Evolutionary conservation across 2,797 vertebrate genomes (phyloP).

Genomic region (Chaunax sp.): DNA sequence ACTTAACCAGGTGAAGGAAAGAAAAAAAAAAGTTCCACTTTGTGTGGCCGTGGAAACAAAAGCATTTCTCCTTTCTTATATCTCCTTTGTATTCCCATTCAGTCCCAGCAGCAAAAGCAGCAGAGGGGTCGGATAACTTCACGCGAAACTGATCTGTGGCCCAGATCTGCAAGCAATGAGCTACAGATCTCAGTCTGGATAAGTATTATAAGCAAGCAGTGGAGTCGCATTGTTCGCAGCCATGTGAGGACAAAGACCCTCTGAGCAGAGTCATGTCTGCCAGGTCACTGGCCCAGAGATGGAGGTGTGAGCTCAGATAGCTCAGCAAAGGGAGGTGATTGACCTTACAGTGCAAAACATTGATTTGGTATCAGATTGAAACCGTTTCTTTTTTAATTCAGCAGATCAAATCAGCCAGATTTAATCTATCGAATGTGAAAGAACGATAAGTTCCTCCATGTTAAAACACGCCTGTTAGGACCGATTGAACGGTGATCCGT

Average conservation of each 20-base stretch:
- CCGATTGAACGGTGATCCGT: too few species aligned
- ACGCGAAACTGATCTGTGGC: conserved; percentile 65
- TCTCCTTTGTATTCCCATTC: conserved; percentile 27
- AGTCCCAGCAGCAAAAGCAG: conserved; percentile 5
- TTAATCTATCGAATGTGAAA: too few species aligned
- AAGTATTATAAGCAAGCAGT: conserved; percentile 51
- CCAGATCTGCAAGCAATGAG: conserved; percentile 56
- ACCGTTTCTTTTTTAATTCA: background rate
- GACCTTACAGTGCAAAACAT: conserved; percentile 26
- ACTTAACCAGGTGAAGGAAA: background rate
- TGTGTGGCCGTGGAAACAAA: conserved; percentile 38
- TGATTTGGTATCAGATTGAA: conserved; percentile 41
- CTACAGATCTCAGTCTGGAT: conserved; percentile 55
- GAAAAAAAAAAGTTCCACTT: conserved; percentile 10
- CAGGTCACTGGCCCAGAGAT: conserved; percentile 52
- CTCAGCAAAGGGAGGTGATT: conserved; percentile 23
- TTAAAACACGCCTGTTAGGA: too few species aligned
- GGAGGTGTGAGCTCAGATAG: conserved; percentile 46
- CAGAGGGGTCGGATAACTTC: conserved; percentile 41
- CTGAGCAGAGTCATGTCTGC: conserved; percentile 41
- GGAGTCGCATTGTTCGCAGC: conserved; percentile 66
- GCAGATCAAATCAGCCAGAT: background rate
- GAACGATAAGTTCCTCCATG: too few species aligned
- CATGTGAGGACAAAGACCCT: conserved; percentile 67
- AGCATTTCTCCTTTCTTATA: conserved; percentile 7